Conservation (phyloP, 2,113 vertebrate genomes). For the Scalopus aquaticus region DNA sequence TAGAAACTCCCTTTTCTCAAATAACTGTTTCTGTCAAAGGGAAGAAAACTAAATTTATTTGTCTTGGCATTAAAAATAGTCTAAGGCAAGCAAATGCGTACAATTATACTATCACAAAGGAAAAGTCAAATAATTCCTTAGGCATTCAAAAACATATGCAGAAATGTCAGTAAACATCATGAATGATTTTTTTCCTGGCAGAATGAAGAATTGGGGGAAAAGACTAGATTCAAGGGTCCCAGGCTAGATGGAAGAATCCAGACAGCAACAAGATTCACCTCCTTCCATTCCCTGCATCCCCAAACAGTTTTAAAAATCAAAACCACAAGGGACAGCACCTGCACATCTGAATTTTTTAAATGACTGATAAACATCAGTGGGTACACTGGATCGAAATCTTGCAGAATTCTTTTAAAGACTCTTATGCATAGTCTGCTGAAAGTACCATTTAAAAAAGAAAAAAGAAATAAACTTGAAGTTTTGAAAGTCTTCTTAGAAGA, state of each 20-base stretch:
- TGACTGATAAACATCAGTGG: background rate
- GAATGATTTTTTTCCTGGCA: background rate
- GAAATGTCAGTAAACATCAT: conserved; percentile 33
- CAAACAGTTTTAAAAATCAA: background rate
- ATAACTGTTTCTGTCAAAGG: conserved; percentile 16
- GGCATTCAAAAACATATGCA: conserved; percentile 38
- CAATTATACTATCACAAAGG: background rate
- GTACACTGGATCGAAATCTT: background rate
- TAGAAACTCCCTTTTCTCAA: background rate
- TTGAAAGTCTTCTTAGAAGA: background rate
- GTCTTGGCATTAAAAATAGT: conserved; percentile 26
- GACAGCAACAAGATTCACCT: too few species aligned
- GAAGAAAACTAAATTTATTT: conserved; percentile 7
- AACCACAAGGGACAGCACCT: background rate
- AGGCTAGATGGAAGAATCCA: background rate
- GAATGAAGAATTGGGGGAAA: background rate
- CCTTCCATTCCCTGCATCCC: background rate
- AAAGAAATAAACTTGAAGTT: background rate
- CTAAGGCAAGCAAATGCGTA: background rate
- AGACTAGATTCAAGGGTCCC: background rate
- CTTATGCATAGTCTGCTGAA: background rate
- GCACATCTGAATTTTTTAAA: background rate
- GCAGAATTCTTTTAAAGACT: background rate
- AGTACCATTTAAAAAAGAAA: background rate
- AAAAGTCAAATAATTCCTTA: conserved; percentile 13